Evolutionary conservation across 2,113 vertebrate species (phyloP).

Genomic region (Sinocyclocheilus anophthalmus): DNA sequence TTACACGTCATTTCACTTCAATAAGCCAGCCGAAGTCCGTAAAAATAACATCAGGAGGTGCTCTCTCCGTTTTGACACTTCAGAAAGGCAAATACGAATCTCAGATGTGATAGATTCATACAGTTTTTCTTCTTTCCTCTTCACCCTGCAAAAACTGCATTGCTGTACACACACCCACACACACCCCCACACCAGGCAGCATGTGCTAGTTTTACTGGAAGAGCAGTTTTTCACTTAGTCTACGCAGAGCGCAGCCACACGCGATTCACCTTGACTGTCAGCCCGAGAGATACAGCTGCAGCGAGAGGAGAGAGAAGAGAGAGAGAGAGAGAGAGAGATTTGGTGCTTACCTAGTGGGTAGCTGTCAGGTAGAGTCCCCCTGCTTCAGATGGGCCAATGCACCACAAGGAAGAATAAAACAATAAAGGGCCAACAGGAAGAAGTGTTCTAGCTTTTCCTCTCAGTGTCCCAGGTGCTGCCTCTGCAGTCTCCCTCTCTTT

Average conservation of each 20-base stretch:
- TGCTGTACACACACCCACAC: slow-evolving; percentile 42
- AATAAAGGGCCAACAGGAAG: slow-evolving; percentile 56
- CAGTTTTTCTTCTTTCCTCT: slow-evolving; percentile 6
- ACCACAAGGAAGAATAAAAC: slow-evolving; percentile 64
- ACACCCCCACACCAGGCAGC: slow-evolving; percentile 1
- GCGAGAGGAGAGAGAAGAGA: slow-evolving; percentile 53
- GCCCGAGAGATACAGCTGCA: slow-evolving; percentile 66
- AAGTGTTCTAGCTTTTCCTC: slow-evolving; percentile 56
- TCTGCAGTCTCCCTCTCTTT: slow-evolving; percentile 72
- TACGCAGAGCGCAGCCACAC: slow-evolving; percentile 44
- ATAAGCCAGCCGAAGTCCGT: not conserved
- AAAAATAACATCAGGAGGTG: slow-evolving; percentile 14
- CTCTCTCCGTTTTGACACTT: not conserved
- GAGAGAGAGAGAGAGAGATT: slow-evolving; percentile 47
- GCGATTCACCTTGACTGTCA: slow-evolving; percentile 75
- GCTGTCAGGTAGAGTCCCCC: slow-evolving; percentile 62
- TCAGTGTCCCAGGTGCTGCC: slow-evolving; percentile 70
- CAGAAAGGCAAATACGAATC: not conserved
- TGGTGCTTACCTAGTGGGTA: slow-evolving; percentile 70
- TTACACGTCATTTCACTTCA: not conserved
- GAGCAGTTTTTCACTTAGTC: slow-evolving; percentile 55
- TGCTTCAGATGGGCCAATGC: slow-evolving; percentile 66
- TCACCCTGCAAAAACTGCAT: slow-evolving; percentile 49
- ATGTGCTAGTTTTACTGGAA: slow-evolving; percentile 55
- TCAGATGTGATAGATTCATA: not conserved